phyloP scores from a whole-genome alignment of 2,113 vertebrate species.

The Oreotrochilus melanogaster region DNA sequence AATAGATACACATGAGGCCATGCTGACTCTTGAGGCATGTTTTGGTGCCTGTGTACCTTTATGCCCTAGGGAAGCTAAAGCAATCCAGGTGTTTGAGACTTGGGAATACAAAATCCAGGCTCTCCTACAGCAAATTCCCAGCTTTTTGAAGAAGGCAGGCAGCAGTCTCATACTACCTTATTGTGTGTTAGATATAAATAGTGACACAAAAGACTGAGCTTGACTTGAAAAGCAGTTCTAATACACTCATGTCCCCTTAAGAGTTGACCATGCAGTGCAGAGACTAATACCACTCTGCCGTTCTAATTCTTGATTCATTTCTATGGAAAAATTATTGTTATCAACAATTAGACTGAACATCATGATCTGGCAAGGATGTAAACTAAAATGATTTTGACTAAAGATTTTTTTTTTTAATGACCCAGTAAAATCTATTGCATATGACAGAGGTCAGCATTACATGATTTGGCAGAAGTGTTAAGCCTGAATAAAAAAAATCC shows the following conservation, averaged over 20 bases:
- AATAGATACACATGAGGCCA: not conserved
- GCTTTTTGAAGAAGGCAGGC: not conserved
- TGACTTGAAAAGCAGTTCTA: not conserved
- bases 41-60: not conserved
- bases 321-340: not conserved
- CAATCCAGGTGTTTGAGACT: not conserved
- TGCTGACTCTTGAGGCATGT: not conserved
- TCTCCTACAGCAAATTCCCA: not conserved
- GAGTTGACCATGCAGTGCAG: not conserved
- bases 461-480: constrained; percentile 31
- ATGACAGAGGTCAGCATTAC: not conserved
- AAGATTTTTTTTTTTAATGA: constrained; percentile 2
- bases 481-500: not conserved
- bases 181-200: not conserved
- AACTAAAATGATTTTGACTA: constrained; percentile 15
- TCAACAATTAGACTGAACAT: not conserved
- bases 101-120: not conserved
- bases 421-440: constrained; percentile 13
- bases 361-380: not conserved
- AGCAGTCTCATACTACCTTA: not conserved
- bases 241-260: not conserved
- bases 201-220: not conserved
- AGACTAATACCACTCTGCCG: not conserved
- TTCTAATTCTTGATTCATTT: not conserved
- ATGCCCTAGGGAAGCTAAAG: not conserved